Percentiles rank a stretch among this genome's conserved stretches.
Conservation (phyloP, 2,888 invertebrate genomes). For the Lasioglossum marginatum region DNA sequence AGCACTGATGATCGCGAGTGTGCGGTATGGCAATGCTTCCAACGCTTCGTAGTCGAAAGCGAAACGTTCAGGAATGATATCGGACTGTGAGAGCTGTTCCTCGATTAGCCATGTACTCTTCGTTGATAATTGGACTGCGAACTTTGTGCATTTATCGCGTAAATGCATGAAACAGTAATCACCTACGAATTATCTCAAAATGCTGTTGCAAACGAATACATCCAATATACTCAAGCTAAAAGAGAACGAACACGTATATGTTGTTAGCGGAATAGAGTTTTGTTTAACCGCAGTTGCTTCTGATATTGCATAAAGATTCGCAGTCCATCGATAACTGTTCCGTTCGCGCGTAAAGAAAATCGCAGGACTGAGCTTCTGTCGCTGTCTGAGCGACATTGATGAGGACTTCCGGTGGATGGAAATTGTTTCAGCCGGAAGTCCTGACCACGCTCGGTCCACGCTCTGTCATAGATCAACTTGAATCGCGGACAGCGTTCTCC, state of each 20-base stretch:
- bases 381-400: neutral
- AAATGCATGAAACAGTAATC: neutral
- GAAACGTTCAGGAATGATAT: conserved; percentile 27
- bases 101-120: conserved; percentile 13
- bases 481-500: neutral
- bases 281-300: neutral
- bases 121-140: neutral
- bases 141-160: neutral
- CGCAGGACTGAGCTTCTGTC: neutral
- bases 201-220: neutral
- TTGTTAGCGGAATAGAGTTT: neutral
- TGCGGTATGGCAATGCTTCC: conserved; percentile 10
- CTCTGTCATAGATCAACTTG: neutral
- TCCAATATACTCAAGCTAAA: neutral
- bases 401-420: neutral
- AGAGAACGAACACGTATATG: neutral
- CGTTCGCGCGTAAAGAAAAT: conserved; percentile 11
- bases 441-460: neutral
- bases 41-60: conserved; percentile 39
- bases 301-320: neutral
- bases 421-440: neutral
- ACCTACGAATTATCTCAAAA: neutral
- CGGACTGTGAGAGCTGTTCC: conserved; percentile 32
- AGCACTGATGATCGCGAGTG: neutral
- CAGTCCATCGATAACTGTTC: neutral